Evolutionary conservation across 1,140 invertebrate genomes (phyloP).

Genomic region (Choristoneura fumiferana): DNA sequence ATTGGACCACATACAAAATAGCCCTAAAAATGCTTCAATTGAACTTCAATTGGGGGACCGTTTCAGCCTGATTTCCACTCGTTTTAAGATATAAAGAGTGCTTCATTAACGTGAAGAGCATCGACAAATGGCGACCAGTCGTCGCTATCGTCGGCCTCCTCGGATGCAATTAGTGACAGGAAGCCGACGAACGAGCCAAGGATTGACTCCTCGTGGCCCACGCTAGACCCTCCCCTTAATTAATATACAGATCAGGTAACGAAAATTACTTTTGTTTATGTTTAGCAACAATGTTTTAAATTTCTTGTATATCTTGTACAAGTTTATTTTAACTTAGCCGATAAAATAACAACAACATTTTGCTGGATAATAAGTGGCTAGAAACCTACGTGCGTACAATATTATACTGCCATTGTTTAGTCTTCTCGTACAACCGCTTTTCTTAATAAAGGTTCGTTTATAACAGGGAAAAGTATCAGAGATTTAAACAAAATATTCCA

Average conservation of each 20-base stretch:
- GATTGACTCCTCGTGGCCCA: neutral
- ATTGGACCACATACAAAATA: too few relatives aligned
- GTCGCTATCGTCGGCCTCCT: conserved; percentile 23
- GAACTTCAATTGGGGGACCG: neutral
- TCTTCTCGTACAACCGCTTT: too few relatives aligned
- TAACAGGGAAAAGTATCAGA: too few relatives aligned
- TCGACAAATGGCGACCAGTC: conserved; percentile 42
- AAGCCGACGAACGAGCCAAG: neutral
- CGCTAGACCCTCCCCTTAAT: neutral
- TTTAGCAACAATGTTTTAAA: neutral
- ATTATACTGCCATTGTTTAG: too few relatives aligned
- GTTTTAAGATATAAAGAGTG: conserved; percentile 42
- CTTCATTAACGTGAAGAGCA: conserved; percentile 58
- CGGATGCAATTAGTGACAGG: conserved; percentile 52
- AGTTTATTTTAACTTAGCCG: neutral
- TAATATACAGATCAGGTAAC: conserved; percentile 1
- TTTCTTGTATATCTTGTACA: neutral
- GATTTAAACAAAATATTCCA: too few relatives aligned
- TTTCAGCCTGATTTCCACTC: too few relatives aligned
- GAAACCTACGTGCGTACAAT: too few relatives aligned
- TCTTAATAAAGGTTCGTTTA: too few relatives aligned
- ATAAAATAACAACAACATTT: neutral
- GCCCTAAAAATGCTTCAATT: neutral
- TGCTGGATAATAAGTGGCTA: neutral
- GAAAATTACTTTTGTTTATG: conserved; percentile 4